Evolutionary conservation across 2,113 vertebrate species (phyloP).

Genomic region (Catagonus wagneri): DNA sequence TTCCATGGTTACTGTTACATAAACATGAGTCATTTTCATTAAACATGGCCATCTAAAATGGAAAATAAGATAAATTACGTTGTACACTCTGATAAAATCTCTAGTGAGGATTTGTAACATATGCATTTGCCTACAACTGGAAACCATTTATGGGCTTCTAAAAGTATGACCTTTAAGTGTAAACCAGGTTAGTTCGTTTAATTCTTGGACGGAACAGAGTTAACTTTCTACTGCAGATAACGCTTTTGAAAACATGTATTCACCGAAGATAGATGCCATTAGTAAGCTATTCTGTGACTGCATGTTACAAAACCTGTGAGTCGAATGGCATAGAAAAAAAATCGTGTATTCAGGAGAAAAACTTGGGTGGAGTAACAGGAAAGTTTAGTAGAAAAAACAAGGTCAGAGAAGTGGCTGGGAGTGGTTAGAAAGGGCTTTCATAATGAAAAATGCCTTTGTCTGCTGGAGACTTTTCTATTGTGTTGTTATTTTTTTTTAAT

Average conservation of each 20-base stretch:
- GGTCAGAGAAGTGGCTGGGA: conserved; percentile 11
- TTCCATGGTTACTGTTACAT: background rate
- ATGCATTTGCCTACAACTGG: background rate
- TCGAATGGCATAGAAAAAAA: background rate
- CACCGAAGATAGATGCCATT: background rate
- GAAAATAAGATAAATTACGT: conserved; percentile 39
- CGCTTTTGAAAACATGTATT: background rate
- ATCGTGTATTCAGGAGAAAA: background rate
- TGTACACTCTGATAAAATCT: background rate
- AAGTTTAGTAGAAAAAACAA: conserved; percentile 25
- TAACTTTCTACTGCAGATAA: background rate
- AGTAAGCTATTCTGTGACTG: background rate
- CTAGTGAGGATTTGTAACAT: background rate
- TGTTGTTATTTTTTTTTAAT: conserved; percentile 21
- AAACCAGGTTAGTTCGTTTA: background rate
- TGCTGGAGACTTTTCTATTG: conserved; percentile 10
- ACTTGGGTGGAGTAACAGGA: conserved; percentile 37
- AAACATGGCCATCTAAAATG: background rate
- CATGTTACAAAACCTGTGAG: background rate
- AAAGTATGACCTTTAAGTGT: conserved; percentile 35
- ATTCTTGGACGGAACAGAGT: conserved; percentile 24
- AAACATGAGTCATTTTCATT: background rate
- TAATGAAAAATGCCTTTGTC: conserved; percentile 32
- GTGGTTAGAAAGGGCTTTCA: background rate
- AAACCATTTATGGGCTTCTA: conserved; percentile 2